These are phyloP conservation scores for Plebejus melissa DNA, from an alignment of 2,888 invertebrate genomes.

Conservation along the genomic window DNA sequence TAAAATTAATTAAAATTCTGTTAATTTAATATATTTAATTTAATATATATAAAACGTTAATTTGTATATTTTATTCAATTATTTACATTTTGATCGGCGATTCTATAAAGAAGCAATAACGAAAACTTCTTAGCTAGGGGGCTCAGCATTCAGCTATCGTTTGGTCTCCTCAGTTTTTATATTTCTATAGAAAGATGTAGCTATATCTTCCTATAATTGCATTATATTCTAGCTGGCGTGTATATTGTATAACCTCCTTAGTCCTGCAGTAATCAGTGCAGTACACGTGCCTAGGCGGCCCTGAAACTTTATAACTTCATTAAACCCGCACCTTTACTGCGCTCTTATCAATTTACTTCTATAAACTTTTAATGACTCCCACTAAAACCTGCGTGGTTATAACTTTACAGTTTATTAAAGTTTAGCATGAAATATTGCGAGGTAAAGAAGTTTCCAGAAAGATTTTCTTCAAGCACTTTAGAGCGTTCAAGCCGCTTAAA, in stretches of 20 bases:
- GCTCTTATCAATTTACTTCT: conserved; percentile 4
- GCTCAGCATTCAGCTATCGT: too few species aligned
- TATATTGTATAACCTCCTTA: background rate
- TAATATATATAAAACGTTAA: too few species aligned
- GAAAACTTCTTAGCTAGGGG: too few species aligned
- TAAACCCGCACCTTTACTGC: background rate
- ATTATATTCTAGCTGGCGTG: background rate
- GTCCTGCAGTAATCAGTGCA: background rate
- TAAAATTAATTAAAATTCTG: too few species aligned
- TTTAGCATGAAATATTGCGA: background rate
- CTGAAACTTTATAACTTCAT: conserved; percentile 13
- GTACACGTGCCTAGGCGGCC: conserved; percentile 9
- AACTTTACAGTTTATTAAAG: background rate
- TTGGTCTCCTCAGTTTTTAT: too few species aligned
- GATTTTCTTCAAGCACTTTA: background rate
- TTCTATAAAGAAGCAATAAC: too few species aligned
- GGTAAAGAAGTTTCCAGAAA: background rate
- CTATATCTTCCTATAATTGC: too few species aligned
- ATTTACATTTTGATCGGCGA: too few species aligned
- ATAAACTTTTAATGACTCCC: background rate
- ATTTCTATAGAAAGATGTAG: too few species aligned
- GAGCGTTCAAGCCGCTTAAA: background rate
- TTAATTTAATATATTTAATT: too few species aligned
- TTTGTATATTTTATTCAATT: too few species aligned
- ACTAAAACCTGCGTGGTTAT: background rate